Evolutionary conservation across 2,888 invertebrate genomes (phyloP).

Genomic region (Brachypterus glaber): DNA sequence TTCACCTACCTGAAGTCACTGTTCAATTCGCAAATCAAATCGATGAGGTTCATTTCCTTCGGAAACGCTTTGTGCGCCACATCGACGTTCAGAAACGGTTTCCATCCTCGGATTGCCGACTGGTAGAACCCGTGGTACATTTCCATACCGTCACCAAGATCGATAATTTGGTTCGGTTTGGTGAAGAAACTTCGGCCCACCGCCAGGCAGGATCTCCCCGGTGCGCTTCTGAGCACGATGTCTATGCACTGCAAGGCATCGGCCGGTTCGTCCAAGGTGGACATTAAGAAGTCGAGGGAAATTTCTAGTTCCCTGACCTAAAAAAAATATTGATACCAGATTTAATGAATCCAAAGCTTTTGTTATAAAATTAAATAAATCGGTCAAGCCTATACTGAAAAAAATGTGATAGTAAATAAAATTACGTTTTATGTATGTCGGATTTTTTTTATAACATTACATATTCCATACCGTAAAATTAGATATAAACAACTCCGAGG

Average conservation of each 20-base stretch:
- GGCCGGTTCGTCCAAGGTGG: conserved; percentile 47
- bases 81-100: conserved; percentile 84
- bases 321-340: too few species aligned
- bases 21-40: conserved; percentile 34
- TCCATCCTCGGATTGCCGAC: conserved; percentile 81
- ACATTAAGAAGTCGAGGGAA: too few species aligned
- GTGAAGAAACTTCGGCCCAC: conserved; percentile 29
- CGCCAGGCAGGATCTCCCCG: conserved; percentile 34
- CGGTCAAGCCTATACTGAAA: too few species aligned
- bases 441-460: too few species aligned
- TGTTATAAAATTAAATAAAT: too few species aligned
- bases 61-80: conserved; percentile 77
- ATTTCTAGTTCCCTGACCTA: too few species aligned
- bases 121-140: conserved; percentile 93
- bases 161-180: conserved; percentile 36
- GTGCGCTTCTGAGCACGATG: conserved; percentile 64
- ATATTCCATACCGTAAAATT: too few species aligned
- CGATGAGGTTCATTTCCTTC: conserved; percentile 42
- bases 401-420: too few species aligned
- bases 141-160: conserved; percentile 62
- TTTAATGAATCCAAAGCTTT: too few species aligned
- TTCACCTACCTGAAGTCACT: conserved; percentile 10
- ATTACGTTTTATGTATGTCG: too few species aligned
- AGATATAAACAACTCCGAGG: too few species aligned
- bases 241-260: conserved; percentile 72